phyloP scores from a whole-genome alignment of 2,888 invertebrate species.

The Himalopsyche tibetana region DNA sequence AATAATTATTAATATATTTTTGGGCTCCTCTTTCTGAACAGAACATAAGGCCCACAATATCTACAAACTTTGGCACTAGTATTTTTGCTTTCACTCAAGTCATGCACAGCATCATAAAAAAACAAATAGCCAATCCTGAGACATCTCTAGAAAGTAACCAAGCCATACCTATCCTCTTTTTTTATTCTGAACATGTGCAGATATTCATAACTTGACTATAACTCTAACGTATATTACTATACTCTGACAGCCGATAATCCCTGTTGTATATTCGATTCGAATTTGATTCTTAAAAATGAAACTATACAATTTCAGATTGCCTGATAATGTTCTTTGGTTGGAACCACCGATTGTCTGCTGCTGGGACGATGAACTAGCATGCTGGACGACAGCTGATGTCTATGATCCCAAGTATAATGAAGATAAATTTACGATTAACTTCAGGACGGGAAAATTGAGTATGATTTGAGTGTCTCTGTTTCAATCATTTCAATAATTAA shows the following conservation, averaged over 20 bases:
- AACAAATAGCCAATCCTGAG: not conserved
- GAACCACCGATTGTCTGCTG: constrained; percentile 87
- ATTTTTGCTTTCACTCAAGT: not conserved
- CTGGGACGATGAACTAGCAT: constrained; percentile 79
- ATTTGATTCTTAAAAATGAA: too few species aligned
- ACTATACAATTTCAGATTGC: constrained; percentile 75
- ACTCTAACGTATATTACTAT: too few species aligned
- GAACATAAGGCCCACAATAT: too few species aligned
- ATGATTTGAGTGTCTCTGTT: constrained; percentile 51
- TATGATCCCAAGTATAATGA: constrained; percentile 91
- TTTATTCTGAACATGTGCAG: not conserved
- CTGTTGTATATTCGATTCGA: too few species aligned
- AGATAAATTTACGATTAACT: constrained; percentile 87
- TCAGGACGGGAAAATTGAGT: constrained; percentile 84
- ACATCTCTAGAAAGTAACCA: not conserved
- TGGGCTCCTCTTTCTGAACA: too few species aligned
- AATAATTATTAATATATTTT: too few species aligned
- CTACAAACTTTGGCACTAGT: too few species aligned
- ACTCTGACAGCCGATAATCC: too few species aligned
- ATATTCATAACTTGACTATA: too few species aligned
- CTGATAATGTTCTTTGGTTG: constrained; percentile 84
- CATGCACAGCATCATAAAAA: not conserved
- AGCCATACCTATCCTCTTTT: not conserved
- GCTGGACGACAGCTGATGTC: constrained; percentile 85
- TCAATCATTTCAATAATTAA: constrained; percentile 50